Conservation (phyloP, 2,113 vertebrate genomes). For the Chitala chitala region DNA sequence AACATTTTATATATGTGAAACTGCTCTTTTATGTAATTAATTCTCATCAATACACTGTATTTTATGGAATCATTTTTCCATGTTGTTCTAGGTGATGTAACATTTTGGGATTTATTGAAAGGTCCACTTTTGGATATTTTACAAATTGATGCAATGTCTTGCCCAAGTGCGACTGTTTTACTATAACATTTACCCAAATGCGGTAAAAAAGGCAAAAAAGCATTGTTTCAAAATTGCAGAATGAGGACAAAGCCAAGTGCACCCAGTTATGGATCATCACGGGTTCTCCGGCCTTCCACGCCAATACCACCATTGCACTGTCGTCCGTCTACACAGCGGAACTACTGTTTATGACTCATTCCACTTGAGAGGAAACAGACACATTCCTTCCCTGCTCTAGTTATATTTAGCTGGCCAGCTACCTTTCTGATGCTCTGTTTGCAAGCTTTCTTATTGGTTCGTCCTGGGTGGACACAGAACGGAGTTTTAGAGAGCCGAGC, state of each 20-base stretch:
- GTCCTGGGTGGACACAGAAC: background rate
- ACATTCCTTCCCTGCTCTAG: slow-evolving; percentile 1
- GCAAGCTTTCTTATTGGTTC: too few species aligned
- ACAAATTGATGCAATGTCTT: too few species aligned
- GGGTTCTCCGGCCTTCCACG: background rate
- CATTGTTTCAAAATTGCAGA: too few species aligned
- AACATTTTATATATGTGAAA: background rate
- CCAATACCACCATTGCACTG: background rate
- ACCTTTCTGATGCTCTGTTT: slow-evolving; percentile 14
- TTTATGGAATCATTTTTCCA: background rate
- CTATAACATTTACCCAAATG: too few species aligned
- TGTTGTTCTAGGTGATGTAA: background rate
- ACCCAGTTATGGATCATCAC: background rate
- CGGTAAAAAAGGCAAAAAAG: too few species aligned
- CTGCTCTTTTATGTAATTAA: background rate
- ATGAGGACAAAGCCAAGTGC: too few species aligned
- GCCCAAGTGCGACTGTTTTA: too few species aligned
- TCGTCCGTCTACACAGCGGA: background rate
- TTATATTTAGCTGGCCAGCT: slow-evolving; percentile 12
- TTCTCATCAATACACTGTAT: background rate
- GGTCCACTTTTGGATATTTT: background rate
- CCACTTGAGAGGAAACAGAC: slow-evolving; percentile 19
- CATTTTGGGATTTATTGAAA: background rate
- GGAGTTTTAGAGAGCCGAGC: slow-evolving; percentile 4
- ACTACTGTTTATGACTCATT: background rate